A percentile compares a stretch with the other conserved stretches of the same genome.
Conservation (phyloP, 2,888 invertebrate species). For the Aplocera efformata region DNA sequence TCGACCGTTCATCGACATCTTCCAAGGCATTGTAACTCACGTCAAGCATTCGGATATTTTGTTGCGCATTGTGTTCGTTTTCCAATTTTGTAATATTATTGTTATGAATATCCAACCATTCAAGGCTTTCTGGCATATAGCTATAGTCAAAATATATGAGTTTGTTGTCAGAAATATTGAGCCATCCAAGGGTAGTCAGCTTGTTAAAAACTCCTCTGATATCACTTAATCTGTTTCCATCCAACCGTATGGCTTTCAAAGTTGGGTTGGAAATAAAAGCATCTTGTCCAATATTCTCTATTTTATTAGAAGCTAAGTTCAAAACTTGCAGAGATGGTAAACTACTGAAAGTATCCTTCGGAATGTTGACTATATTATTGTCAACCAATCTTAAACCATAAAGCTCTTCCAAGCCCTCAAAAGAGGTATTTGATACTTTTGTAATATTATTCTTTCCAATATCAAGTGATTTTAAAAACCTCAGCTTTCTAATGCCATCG, state of each 20-base stretch:
- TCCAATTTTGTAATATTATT: constrained; percentile 88
- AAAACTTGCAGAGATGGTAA: constrained; percentile 87
- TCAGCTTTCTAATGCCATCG: constrained; percentile 83
- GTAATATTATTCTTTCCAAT: constrained; percentile 90
- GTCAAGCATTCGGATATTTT: constrained; percentile 87
- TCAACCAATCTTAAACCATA: constrained; percentile 89
- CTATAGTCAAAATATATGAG: constrained; percentile 90
- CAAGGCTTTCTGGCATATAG: constrained; percentile 86
- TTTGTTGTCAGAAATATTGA: constrained; percentile 90
- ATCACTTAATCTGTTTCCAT: constrained; percentile 87
- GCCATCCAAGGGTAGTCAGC: constrained; percentile 86
- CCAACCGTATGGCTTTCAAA: constrained; percentile 87
- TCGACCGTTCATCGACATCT: constrained; percentile 83
- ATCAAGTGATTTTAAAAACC: constrained; percentile 87
- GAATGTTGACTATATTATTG: constrained; percentile 87
- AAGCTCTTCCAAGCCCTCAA: constrained; percentile 86
- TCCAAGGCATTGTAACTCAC: constrained; percentile 87
- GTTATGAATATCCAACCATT: constrained; percentile 90
- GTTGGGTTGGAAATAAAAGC: constrained; percentile 87
- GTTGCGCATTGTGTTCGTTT: constrained; percentile 84
- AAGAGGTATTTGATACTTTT: constrained; percentile 85
- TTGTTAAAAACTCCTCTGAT: constrained; percentile 88
- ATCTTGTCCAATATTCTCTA: constrained; percentile 86
- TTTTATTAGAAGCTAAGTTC: constrained; percentile 89
- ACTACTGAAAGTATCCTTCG: constrained; percentile 86